Evolutionary conservation across 2,113 vertebrate genomes (phyloP).

Genomic region (Ctenodactylus gundi): DNA sequence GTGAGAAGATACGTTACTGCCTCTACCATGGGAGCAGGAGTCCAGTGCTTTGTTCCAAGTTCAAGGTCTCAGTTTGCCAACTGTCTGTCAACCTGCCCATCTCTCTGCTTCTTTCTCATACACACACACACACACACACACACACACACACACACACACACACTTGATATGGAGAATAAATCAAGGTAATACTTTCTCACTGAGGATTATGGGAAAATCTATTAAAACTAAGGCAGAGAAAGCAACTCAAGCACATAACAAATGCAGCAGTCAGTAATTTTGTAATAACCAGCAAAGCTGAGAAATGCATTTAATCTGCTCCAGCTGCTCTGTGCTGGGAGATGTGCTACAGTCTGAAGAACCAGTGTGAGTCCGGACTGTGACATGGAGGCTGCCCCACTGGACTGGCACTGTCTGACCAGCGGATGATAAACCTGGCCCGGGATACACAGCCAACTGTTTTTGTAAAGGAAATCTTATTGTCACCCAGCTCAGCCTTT

Average conservation of each 20-base stretch:
- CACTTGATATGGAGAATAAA: background rate
- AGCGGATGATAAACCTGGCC: background rate
- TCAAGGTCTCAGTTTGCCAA: background rate
- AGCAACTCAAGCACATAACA: background rate
- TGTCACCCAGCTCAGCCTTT: background rate
- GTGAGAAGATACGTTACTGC: accelerated
- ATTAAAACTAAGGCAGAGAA: background rate
- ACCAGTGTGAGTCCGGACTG: background rate
- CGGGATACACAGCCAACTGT: background rate
- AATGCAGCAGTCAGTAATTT: background rate
- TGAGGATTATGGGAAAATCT: slow-evolving; percentile 2
- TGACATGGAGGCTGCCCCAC: background rate
- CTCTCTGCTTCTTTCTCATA: no score
- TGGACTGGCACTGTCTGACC: background rate
- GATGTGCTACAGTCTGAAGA: background rate
- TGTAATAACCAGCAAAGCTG: background rate
- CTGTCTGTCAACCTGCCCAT: background rate
- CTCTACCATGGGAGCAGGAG: background rate
- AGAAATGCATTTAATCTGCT: background rate
- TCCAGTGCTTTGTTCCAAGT: background rate
- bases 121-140: no score
- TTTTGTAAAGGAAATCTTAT: background rate
- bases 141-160: no score
- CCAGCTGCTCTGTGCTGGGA: background rate
- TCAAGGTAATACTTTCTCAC: background rate